Conservation (phyloP, 2,888 invertebrate species). For the Prenolepis imparis region DNA sequence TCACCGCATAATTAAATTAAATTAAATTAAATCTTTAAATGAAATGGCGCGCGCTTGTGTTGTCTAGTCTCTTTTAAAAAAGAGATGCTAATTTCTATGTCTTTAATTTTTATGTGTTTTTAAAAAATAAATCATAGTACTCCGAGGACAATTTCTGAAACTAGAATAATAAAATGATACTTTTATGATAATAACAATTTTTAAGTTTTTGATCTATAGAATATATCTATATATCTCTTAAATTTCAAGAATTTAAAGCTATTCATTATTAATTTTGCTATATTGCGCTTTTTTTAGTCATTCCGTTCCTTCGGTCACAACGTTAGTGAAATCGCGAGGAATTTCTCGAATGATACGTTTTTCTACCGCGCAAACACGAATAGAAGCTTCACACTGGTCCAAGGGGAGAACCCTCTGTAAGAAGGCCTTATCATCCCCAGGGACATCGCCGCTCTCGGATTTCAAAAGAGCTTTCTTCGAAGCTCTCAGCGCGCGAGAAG, state of each 20-base stretch:
- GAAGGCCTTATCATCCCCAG: slow-evolving; percentile 46
- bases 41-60: too few species aligned
- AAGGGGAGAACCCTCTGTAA: slow-evolving; percentile 11
- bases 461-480: slow-evolving; percentile 56
- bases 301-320: background rate
- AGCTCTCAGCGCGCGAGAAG: slow-evolving; percentile 18
- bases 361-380: slow-evolving; percentile 24
- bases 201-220: background rate
- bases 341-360: slow-evolving; percentile 16
- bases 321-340: background rate
- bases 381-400: background rate
- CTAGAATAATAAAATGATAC: background rate
- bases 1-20: too few species aligned
- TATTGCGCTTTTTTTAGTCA: background rate
- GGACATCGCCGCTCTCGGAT: slow-evolving; percentile 49
- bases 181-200: background rate
- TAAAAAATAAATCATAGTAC: background rate
- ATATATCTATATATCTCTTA: background rate
- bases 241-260: background rate
- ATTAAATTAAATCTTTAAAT: too few species aligned
- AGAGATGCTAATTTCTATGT: background rate
- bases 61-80: background rate
- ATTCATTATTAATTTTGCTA: slow-evolving; percentile 9
- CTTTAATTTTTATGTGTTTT: too few species aligned
- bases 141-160: background rate